Base-by-base conservation (phyloP, 2,113 vertebrate species). In the Chascanopsetta lugubris region DNA sequence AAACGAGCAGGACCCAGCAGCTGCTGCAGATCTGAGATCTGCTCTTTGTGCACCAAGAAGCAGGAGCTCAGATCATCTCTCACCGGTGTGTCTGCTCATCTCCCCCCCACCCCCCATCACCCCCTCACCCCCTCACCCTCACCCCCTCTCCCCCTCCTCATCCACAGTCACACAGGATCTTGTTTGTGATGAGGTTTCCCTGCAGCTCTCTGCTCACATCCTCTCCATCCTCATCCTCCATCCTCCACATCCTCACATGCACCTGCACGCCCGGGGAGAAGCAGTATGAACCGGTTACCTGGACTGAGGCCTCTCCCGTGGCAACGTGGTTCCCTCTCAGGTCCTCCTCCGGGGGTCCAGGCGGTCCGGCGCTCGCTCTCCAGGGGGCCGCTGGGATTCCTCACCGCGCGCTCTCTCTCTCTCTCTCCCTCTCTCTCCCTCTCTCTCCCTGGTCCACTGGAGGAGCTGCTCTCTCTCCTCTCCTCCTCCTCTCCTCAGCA, bases 341-440 rank as follows among this genome's bases (percentile, higher is more conserved):
- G 69, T 90, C 82, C 82, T 89, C 89, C 88, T 87, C 77, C 67
- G 66, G 71, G 69, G 86, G 83, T 91, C 87, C 88, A 80, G 85
- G 85, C 81, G 66, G 77, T 82, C 81, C 79, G 79, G 67, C 71
- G 79, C 75, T 77, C 59, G 3, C 82, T 83, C 82, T 89, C 89
- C 77, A 66, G 76, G 77, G 67, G 81, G 73, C 79, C 72, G 84
- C 87, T 75, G 84, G 82, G 84, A 75, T 79, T 84, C 87, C 85
- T 85, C 86, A 61, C 74, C 87, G 50, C 87, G 83, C 77, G 77
- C 80, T 84, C 15, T 42, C 75, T n/a, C 81, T 65, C 83, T 86
- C 81, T 67, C 62, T 46, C 54, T 47, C 61, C 46, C 61, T 29
- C 22, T 17, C 36, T 17, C 36, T 70, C 87, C 82, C 77, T 79